A percentile compares a stretch with the other conserved stretches of the same genome.
Evolutionary conservation across 2,113 vertebrate species (phyloP).

Genomic region (Catharus bicknelli): DNA sequence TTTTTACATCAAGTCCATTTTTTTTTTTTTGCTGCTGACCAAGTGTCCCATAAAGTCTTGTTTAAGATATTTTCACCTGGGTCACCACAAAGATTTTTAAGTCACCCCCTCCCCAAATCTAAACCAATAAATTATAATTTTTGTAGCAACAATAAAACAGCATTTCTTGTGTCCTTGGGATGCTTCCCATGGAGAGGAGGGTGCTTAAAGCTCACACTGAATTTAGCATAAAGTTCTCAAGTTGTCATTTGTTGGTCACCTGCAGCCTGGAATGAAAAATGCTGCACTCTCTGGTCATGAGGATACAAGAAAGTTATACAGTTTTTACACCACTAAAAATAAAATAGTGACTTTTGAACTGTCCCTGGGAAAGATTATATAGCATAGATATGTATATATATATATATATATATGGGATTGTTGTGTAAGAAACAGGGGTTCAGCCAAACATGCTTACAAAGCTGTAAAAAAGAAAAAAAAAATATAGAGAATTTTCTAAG

Average conservation of each 20-base stretch:
- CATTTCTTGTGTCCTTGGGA: not conserved
- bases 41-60: not conserved
- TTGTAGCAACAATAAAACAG: not conserved
- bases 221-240: not conserved
- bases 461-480: not conserved
- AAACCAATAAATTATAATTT: not conserved
- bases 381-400: not conserved
- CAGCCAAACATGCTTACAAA: conserved; percentile 57
- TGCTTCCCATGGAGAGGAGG: not conserved
- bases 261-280: not conserved
- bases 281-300: not conserved
- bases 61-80: not conserved
- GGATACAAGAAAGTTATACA: conserved; percentile 1
- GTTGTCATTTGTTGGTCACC: not conserved
- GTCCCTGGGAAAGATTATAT: conserved; percentile 24
- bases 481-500: not conserved
- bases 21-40: too few relatives aligned
- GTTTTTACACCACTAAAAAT: conserved; percentile 38
- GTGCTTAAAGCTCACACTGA: not conserved
- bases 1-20: not conserved
- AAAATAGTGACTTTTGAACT: conserved; percentile 20
- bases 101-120: not conserved
- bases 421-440: not conserved
- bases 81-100: not conserved
- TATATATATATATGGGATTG: not conserved